These are phyloP conservation scores for Myotis lucifugus DNA, from an alignment of 2,113 vertebrate genomes.

Conservation along the genomic window DNA sequence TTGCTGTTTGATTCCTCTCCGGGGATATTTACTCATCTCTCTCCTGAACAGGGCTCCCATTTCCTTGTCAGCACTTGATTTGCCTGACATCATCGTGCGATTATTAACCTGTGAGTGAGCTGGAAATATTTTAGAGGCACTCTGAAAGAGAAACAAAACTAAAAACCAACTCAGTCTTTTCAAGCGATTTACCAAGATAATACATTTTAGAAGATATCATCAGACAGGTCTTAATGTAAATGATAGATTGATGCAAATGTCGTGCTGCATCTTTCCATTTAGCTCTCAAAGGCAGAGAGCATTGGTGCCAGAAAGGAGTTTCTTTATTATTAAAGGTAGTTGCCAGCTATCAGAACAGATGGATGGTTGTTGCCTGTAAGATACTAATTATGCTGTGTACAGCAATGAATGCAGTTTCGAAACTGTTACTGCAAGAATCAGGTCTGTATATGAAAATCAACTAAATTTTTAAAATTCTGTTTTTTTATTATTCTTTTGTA, in stretches of 20 bases:
- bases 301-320: not conserved
- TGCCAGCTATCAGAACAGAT: slow-evolving; percentile 52
- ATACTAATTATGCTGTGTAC: not conserved
- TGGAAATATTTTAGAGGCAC: slow-evolving; percentile 34
- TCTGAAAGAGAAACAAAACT: not conserved
- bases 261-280: not conserved
- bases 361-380: not conserved
- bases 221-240: not conserved
- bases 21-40: slow-evolving; percentile 30
- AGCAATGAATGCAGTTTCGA: not conserved
- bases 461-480: not conserved
- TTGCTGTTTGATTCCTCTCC: slow-evolving; percentile 6
- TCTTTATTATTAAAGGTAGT: slow-evolving; percentile 21
- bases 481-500: not conserved
- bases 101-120: slow-evolving; percentile 44
- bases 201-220: not conserved
- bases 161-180: not conserved
- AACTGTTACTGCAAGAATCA: not conserved
- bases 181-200: not conserved
- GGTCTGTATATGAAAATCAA: not conserved
- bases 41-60: slow-evolving; percentile 19
- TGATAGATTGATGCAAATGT: not conserved
- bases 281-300: not conserved
- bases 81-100: not conserved
- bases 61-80: slow-evolving; percentile 60